Conservation (phyloP, 2,888 invertebrate species). For the Elmis aenea region DNA sequence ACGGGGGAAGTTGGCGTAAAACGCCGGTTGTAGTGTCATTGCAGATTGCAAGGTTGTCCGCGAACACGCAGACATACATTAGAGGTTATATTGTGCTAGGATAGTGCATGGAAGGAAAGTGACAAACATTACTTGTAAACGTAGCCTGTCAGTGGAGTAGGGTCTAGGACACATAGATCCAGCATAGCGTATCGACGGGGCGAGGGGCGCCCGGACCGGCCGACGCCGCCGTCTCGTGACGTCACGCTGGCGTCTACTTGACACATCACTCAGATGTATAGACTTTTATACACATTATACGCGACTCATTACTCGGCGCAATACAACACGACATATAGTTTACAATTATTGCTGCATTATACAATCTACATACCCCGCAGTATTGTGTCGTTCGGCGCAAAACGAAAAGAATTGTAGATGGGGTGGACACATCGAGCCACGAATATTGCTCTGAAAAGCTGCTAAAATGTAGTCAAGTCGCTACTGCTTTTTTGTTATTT, state of each 20-base stretch:
- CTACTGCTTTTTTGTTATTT: no score
- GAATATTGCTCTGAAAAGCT: no score
- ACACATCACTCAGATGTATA: slow-evolving; percentile 37
- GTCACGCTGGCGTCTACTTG: slow-evolving; percentile 39
- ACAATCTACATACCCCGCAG: neutral
- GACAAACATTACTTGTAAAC: slow-evolving; percentile 16
- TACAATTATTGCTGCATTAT: no score
- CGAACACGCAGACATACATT: no score
- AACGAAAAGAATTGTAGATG: no score
- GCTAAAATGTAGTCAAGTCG: no score
- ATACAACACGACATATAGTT: slow-evolving; percentile 10
- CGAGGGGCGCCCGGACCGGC: slow-evolving; percentile 30
- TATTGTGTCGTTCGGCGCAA: neutral
- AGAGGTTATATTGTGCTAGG: no score
- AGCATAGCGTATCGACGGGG: slow-evolving; percentile 16
- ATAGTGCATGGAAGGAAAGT: no score
- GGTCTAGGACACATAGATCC: slow-evolving; percentile 16
- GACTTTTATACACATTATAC: slow-evolving; percentile 34
- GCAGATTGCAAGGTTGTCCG: no score
- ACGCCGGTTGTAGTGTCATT: no score
- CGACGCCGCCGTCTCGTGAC: slow-evolving; percentile 40
- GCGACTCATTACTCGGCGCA: slow-evolving; percentile 32
- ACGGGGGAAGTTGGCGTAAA: no score
- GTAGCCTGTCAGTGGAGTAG: slow-evolving; percentile 18
- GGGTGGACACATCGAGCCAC: no score